Conservation (phyloP, 1,140 invertebrate species). For the Aphis craccivora region DNA sequence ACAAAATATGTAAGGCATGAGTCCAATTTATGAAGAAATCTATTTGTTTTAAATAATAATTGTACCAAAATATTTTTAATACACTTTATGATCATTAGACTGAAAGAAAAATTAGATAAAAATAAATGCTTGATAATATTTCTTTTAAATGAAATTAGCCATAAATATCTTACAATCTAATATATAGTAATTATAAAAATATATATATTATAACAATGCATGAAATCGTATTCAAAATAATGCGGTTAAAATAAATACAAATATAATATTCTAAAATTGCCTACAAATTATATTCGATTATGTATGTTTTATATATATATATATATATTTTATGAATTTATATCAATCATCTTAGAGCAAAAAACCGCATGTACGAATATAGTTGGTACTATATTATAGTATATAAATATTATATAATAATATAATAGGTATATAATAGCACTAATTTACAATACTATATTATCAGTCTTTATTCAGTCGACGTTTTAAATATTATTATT, state of each 20-base stretch:
- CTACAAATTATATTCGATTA: not conserved
- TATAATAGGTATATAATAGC: too few species aligned
- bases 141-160: not conserved
- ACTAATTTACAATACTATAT: too few species aligned
- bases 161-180: not conserved
- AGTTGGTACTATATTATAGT: too few species aligned
- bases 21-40: conserved; percentile 4
- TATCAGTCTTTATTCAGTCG: too few species aligned
- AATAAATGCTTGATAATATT: not conserved
- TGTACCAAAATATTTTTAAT: not conserved
- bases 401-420: too few species aligned
- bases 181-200: too few species aligned
- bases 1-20: not conserved
- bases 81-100: not conserved
- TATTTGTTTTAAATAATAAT: not conserved
- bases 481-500: not conserved
- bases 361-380: too few species aligned
- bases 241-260: too few species aligned
- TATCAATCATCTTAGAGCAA: not conserved
- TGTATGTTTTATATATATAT: not conserved
- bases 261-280: not conserved
- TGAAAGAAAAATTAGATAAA: not conserved
- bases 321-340: not conserved
- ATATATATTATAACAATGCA: not conserved
- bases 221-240: not conserved